Conservation (phyloP, 2,797 vertebrate genomes). For the Crypturellus tataupa region DNA sequence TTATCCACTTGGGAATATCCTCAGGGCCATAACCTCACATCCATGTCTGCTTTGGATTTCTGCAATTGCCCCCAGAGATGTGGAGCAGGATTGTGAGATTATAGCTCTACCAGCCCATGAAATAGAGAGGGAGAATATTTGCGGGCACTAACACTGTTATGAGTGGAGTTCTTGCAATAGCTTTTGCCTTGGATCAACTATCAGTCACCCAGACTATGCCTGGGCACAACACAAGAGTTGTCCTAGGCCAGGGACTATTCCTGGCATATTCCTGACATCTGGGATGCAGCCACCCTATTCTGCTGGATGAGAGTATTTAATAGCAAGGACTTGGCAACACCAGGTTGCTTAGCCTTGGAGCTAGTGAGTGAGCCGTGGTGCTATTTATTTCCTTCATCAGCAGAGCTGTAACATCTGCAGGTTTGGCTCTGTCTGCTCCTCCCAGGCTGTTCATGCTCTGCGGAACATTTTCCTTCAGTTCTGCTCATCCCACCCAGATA, state of each 20-base stretch:
- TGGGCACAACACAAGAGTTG: background rate
- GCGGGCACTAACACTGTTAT: fast-evolving
- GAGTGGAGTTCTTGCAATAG: background rate
- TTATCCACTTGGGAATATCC: too few relatives aligned
- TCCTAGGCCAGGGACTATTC: background rate
- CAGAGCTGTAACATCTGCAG: background rate
- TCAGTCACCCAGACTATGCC: background rate
- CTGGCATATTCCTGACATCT: background rate
- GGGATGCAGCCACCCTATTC: background rate
- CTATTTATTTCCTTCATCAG: background rate
- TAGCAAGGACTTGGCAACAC: background rate
- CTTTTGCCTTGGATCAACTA: background rate
- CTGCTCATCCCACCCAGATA: background rate
- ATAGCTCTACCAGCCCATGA: background rate
- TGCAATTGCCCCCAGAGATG: too few relatives aligned
- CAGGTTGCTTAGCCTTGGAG: background rate
- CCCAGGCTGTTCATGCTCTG: background rate
- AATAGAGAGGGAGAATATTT: fast-evolving
- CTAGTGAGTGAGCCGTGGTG: background rate
- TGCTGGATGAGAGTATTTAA: background rate
- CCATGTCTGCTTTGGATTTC: too few relatives aligned
- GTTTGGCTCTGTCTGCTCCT: background rate
- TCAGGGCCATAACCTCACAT: too few relatives aligned
- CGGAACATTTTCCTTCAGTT: background rate
- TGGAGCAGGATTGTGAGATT: too few relatives aligned